Base-by-base conservation (phyloP, 2,888 invertebrate genomes). In the Selenia dentaria region DNA sequence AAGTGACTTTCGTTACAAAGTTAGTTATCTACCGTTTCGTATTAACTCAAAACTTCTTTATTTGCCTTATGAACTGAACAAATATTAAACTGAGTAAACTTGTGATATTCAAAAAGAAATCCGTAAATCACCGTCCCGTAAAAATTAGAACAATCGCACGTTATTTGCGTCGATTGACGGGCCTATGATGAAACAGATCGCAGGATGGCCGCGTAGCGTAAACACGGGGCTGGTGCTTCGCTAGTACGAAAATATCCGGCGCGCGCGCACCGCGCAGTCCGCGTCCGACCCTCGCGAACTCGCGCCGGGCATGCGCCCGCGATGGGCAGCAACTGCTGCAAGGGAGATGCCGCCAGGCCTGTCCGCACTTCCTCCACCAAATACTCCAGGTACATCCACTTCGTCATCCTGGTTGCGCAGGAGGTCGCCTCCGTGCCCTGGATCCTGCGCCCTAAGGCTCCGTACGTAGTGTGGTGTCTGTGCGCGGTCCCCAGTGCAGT, bases 301-400 rank as follows among this genome's bases (percentile, higher is more conserved):
- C 77, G 79, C 70, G 72, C 70, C 74, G 75, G 64, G 74, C 64
- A 83, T 87, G 88, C 69, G 80, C 82, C 70, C 77, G 74, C 66
- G 58, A 92, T 92, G 92, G 92, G 92, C 72, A 92, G 91, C 79
- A 92, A 92, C 74, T 92, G 92, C 82, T 92, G 92, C 79, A 92
- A 92, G 73, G 91, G 91, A 72, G 91, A 91, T 73, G 85, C 91
- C 54, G 85, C 88, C 59, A 75, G 83, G 59, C 83, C 87, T 42
- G 64, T 85, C 67, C 79, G 84, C 65, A 80, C 89, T 54, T 75
- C 75, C 63, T 88, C 91, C 39, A 91, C 91, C 39, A 85, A 83
- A 62, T 91, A 91, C 83, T 81, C 72, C 84, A 91, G 91, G 91
- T 91, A 89, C 75, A 78, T 83, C 70, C 73, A 77, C 80, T 71